These are phyloP conservation scores for Dexiosoma caninum DNA, from an alignment of 2,888 invertebrate genomes.

Conservation along the genomic window DNA sequence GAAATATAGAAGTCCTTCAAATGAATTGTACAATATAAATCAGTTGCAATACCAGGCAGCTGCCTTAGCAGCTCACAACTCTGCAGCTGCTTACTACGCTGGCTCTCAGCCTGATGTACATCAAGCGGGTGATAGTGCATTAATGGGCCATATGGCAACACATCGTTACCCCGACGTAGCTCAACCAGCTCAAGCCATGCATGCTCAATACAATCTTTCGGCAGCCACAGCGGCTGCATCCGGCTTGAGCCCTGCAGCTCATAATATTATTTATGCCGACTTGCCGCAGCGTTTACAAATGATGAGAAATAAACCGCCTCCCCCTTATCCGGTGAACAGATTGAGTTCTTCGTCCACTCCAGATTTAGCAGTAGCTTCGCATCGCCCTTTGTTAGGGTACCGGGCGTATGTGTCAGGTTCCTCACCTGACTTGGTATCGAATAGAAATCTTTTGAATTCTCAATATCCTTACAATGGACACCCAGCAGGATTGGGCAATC, in stretches of 20 bases:
- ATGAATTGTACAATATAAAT: constrained; percentile 76
- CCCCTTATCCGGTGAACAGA: constrained; percentile 88
- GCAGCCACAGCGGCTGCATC: constrained; percentile 61
- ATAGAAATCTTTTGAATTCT: constrained; percentile 81
- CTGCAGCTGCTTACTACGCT: constrained; percentile 71
- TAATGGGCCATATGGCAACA: constrained; percentile 74
- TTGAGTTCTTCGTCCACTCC: constrained; percentile 91
- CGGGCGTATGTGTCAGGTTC: constrained; percentile 84
- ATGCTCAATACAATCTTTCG: constrained; percentile 71
- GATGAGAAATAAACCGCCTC: constrained; percentile 84
- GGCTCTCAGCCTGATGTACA: constrained; percentile 87
- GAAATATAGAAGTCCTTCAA: constrained; percentile 84
- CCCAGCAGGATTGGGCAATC: constrained; percentile 45
- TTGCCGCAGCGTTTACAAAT: constrained; percentile 76
- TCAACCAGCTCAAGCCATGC: constrained; percentile 78
- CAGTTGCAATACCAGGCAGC: constrained; percentile 67
- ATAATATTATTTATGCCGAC: constrained; percentile 71
- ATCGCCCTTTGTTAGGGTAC: constrained; percentile 78
- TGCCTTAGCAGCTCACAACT: constrained; percentile 66
- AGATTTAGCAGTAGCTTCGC: constrained; percentile 87
- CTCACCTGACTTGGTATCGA: constrained; percentile 87
- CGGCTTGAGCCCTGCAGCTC: constrained; percentile 53
- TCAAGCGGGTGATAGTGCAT: constrained; percentile 75
- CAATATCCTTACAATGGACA: constrained; percentile 67
- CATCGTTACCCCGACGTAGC: constrained; percentile 83